A percentile compares a stretch with the other conserved stretches of the same genome.
These are phyloP conservation scores for Leptoteleia sp. DNA, from an alignment of 1,140 invertebrate species.

Conservation along the genomic window DNA sequence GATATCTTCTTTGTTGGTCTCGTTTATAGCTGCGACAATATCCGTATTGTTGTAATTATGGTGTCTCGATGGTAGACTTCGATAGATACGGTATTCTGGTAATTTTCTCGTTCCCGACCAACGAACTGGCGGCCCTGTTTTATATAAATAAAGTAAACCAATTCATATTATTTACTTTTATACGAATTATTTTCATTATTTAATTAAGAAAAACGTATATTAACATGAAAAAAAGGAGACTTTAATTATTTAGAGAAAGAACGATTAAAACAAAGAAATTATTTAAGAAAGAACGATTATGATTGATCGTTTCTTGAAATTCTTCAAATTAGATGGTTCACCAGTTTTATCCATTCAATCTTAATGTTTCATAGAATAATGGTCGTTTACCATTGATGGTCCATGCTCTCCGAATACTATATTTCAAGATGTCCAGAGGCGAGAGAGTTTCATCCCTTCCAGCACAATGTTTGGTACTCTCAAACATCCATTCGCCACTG, in stretches of 20 bases:
- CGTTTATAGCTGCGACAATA: conserved; percentile 53
- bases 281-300: too few species aligned
- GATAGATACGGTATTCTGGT: conserved; percentile 82
- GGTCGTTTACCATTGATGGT: conserved; percentile 84
- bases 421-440: conserved; percentile 85
- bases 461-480: conserved; percentile 70
- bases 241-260: too few species aligned
- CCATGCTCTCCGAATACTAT: conserved; percentile 86
- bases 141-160: conserved; percentile 24
- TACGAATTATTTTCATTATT: too few species aligned
- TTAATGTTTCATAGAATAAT: conserved; percentile 7
- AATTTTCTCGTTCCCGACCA: conserved; percentile 82
- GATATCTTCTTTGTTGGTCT: conserved; percentile 49
- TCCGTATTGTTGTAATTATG: conserved; percentile 66
- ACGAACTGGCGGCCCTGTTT: conserved; percentile 82
- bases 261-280: too few species aligned
- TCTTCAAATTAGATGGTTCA: too few species aligned
- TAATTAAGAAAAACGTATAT: too few species aligned
- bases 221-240: too few species aligned
- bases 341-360: conserved; percentile 19
- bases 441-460: conserved; percentile 78
- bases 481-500: conserved; percentile 87
- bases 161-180: too few species aligned
- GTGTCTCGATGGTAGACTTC: conserved; percentile 81
- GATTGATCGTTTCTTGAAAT: too few species aligned